Percentiles rank a stretch among this genome's conserved stretches.
phyloP scores from a whole-genome alignment of 92 coral and sea anemone species.

The Metridium senile region DNA sequence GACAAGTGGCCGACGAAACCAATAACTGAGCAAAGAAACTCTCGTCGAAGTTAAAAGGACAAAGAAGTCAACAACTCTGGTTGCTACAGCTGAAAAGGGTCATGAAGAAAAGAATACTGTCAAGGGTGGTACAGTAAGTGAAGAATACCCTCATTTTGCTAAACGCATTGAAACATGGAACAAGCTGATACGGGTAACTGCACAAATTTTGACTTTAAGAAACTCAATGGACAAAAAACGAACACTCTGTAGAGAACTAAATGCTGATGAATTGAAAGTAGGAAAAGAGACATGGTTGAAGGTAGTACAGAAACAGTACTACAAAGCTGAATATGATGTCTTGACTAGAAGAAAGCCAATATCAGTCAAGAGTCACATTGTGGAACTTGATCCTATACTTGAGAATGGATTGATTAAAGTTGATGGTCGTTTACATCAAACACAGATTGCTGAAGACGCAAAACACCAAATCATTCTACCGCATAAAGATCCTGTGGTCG shows the following conservation, averaged over 20 bases:
- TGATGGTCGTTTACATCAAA: slow-evolving; percentile 36
- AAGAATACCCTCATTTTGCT: background rate
- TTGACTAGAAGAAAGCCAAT: background rate
- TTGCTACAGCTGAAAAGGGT: background rate
- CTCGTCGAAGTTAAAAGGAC: too few relatives aligned
- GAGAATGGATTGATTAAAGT: slow-evolving; percentile 23
- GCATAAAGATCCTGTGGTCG: background rate
- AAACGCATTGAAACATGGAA: slow-evolving; percentile 7
- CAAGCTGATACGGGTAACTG: slow-evolving; percentile 15
- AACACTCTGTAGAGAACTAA: slow-evolving; percentile 5
- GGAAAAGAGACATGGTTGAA: background rate
- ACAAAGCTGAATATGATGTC: background rate
- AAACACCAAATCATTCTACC: slow-evolving; percentile 40
- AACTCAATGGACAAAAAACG: too few relatives aligned
- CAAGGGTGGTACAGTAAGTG: background rate
- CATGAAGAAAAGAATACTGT: background rate
- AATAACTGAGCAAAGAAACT: too few relatives aligned
- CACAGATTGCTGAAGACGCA: slow-evolving; percentile 11
- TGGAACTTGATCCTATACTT: slow-evolving; percentile 25
- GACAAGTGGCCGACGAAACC: too few relatives aligned
- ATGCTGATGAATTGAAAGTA: background rate
- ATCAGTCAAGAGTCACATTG: background rate
- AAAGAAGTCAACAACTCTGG: too few relatives aligned
- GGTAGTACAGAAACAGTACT: background rate
- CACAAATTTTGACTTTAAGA: too few relatives aligned